Percentiles rank a stretch among this genome's conserved stretches.
Conservation (phyloP, 2,888 invertebrate species). For the Acrobasis suavella region DNA sequence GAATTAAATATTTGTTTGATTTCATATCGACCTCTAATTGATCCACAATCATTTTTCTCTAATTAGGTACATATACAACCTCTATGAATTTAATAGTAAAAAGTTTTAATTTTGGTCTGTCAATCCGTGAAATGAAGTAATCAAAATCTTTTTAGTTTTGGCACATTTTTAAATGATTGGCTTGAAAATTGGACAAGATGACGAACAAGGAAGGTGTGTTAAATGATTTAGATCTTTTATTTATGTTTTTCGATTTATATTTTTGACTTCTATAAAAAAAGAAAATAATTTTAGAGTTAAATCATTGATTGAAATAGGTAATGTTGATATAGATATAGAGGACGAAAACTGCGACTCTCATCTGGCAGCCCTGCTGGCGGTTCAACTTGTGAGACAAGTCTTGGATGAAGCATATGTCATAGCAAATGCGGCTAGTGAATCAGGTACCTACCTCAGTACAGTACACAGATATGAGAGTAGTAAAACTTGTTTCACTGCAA, state of each 20-base stretch:
- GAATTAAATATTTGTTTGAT: too few relatives aligned
- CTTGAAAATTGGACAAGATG: conserved; percentile 43
- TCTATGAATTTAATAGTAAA: background rate
- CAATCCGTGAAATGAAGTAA: background rate
- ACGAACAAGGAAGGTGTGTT: conserved; percentile 56
- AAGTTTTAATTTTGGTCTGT: background rate
- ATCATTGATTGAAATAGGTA: background rate
- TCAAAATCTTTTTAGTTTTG: conserved; percentile 4
- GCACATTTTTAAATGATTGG: conserved; percentile 5
- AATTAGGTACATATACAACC: background rate
- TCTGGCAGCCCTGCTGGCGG: conserved; percentile 55
- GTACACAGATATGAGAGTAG: background rate
- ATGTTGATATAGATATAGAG: conserved; percentile 39
- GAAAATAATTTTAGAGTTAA: background rate
- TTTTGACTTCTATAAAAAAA: background rate
- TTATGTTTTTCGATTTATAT: conserved; percentile 31
- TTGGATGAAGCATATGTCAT: conserved; percentile 68
- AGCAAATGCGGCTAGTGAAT: conserved; percentile 57
- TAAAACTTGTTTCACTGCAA: too few relatives aligned
- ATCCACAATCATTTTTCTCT: background rate
- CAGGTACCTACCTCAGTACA: conserved; percentile 42
- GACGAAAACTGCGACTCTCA: conserved; percentile 45
- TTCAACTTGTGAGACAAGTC: conserved; percentile 65
- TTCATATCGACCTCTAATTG: background rate
- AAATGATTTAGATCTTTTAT: conserved; percentile 29